Base-by-base conservation (phyloP, 2,888 invertebrate genomes). In the Atrina japonica region DNA sequence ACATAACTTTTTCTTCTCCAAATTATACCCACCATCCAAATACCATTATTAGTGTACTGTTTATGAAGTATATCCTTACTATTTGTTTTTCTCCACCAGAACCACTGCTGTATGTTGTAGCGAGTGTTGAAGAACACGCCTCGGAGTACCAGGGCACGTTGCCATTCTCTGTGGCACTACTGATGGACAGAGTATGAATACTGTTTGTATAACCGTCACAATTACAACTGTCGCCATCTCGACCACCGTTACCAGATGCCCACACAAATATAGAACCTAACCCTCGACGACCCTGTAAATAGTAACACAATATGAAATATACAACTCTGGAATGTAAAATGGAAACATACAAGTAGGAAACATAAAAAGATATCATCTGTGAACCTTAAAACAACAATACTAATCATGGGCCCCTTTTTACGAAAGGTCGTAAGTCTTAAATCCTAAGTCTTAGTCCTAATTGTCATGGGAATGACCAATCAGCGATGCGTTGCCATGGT, bases 141-240 rank as follows among this genome's bases (percentile, higher is more conserved):
- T 99, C 99, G n/a, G 97, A 97, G 92, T 98, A 98, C 90, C 90
- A 87, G 94, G 95, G 92, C 95, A 98, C 75, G 95, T 97, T 88
- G 23, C 92, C 92, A 56, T 91, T 89, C 83, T 93, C 92, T 23
- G 92, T 92, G 16, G 92, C 92, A 85, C 97, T 97, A 69, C 97
- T 97, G 91, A 99, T 98, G 55, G 97, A 97, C 83, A 99, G 92
- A 21, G 99, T 99, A 95, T 98, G 98, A 88, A 99, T 99, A 71
- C 97, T 97, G 92, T 99, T 99, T 66, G 99, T 99, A 91, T 99
- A 99, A 29, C 99, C 99, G 91, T 99, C 99, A 91, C 99, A 99
- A 91, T 99, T 99, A 92, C 99, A 99, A 91, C 97, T 98, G 81
- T 91, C 91, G 18, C 82, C 94, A 88, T 98, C 97, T 52, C 97